Base-by-base conservation (phyloP, 2,113 vertebrate species). In the Cololabis saira region DNA sequence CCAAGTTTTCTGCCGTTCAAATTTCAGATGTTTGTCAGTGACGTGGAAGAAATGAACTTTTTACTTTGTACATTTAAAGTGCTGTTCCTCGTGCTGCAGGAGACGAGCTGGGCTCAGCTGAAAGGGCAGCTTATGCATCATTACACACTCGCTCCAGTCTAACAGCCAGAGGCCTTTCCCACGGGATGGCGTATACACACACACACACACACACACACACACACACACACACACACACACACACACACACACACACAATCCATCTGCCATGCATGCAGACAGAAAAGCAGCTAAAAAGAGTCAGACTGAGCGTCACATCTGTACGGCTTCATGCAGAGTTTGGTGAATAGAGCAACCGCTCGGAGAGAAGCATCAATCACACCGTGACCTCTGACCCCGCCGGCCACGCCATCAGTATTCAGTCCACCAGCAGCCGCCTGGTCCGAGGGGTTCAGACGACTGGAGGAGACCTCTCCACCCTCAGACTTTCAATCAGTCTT, bases 101-200 rank as follows among this genome's bases (percentile, higher is more conserved):
- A 27, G 58, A 52, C 6, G 21, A 50, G 44, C 3, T 11, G 76
- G 68, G 74, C 73, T 71, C 80, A 83, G 82, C 81, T 87, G 81
- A 87, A 88, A 78, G 70, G 57, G 50, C 50, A 67, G 55, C 47
- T 85, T 49, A 76, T 15, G 79, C 88, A 76, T 83, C 83, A 77
- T 73, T 88, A 76, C 67, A 84, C 82, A 71, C 64, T 78, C 71
- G 72, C 73, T 44, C 51, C 18, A 22, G 56, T 71, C 43, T 75
- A 80, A 75, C 80, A 76, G 74, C 66, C 77, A 77, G 67, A 45
- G 52, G 81, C 61, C 65, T 81, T 90, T 91, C 83, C 87, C 91
- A 91, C 83, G 74, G 83, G 86, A 79, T 68, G 81, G 56, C 64
- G 73, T 18, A 15, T 27, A 22, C 70, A 43, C 49, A 66, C 2